These are phyloP conservation scores for Microplitis mediator DNA, from an alignment of 1,140 invertebrate genomes.

Conservation along the genomic window DNA sequence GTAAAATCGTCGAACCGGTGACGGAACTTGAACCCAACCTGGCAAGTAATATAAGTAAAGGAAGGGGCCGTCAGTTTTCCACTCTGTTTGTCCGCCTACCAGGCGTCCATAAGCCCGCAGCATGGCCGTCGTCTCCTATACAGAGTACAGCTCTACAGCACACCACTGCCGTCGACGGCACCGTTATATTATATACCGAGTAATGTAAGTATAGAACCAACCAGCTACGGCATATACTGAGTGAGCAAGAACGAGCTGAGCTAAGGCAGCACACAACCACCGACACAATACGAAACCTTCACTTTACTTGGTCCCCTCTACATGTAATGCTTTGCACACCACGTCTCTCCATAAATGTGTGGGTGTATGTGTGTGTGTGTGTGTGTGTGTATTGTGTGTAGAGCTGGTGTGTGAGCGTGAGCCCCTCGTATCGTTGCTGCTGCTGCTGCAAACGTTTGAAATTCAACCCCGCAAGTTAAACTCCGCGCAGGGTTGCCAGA, in stretches of 20 bases:
- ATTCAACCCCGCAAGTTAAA: conserved; percentile 50
- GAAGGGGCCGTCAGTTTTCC: conserved; percentile 48
- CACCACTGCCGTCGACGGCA: conserved; percentile 33
- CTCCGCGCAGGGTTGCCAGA: conserved; percentile 39
- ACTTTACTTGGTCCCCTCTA: conserved; percentile 42
- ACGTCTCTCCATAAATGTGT: too few species aligned
- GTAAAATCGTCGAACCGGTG: conserved; percentile 5
- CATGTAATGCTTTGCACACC: conserved; percentile 19
- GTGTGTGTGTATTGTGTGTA: neutral
- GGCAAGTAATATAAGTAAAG: conserved; percentile 20
- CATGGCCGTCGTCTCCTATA: conserved; percentile 28
- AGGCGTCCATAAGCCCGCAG: conserved; percentile 43
- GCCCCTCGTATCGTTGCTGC: conserved; percentile 46
- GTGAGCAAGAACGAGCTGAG: too few species aligned
- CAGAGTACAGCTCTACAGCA: too few species aligned
- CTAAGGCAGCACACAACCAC: neutral
- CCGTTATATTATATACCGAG: conserved; percentile 48
- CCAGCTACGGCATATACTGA: conserved; percentile 1
- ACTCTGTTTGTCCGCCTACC: conserved; percentile 47
- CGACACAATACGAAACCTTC: conserved; percentile 40
- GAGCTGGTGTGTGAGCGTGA: conserved; percentile 27
- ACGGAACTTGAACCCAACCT: conserved; percentile 27
- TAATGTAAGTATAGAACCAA: too few species aligned
- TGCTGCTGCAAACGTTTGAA: conserved; percentile 52
- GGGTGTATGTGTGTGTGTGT: too few species aligned